phyloP scores from a whole-genome alignment of 2,797 vertebrate genomes.

The Rhabdomys pumilio region DNA sequence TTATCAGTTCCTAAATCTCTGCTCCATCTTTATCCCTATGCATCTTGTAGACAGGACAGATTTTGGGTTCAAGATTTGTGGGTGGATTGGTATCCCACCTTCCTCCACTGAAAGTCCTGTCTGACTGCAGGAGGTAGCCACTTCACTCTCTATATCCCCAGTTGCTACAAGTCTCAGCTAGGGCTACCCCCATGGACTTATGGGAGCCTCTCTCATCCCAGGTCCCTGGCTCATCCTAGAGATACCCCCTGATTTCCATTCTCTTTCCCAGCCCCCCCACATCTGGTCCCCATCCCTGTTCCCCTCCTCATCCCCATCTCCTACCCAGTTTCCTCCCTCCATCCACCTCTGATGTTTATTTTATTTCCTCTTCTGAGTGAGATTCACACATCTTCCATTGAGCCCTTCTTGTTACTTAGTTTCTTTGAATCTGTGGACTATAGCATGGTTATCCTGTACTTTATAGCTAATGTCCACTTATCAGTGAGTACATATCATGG shows the following conservation, averaged over 20 bases:
- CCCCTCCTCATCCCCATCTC: neutral
- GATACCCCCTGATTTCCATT: neutral
- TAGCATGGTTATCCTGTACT: neutral
- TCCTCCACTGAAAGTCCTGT: neutral
- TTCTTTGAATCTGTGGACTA: neutral
- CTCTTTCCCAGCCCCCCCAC: neutral
- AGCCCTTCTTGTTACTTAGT: neutral
- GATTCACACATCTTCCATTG: neutral
- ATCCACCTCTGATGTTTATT: neutral
- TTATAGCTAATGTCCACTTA: neutral
- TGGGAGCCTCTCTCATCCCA: neutral
- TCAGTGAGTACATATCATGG: neutral
- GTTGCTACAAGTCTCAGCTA: neutral
- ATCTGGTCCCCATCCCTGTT: neutral
- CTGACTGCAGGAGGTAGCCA: neutral
- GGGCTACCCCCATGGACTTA: neutral
- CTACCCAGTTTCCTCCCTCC: neutral
- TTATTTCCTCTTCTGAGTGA: neutral
- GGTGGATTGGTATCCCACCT: neutral
- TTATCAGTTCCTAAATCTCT: neutral
- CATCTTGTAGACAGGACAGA: neutral
- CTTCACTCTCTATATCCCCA: neutral
- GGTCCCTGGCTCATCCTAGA: neutral
- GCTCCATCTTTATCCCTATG: neutral
- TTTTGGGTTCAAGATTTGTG: neutral